Evolutionary conservation across 2,888 invertebrate species (phyloP).

Genomic region (Hanleya hanleyi): DNA sequence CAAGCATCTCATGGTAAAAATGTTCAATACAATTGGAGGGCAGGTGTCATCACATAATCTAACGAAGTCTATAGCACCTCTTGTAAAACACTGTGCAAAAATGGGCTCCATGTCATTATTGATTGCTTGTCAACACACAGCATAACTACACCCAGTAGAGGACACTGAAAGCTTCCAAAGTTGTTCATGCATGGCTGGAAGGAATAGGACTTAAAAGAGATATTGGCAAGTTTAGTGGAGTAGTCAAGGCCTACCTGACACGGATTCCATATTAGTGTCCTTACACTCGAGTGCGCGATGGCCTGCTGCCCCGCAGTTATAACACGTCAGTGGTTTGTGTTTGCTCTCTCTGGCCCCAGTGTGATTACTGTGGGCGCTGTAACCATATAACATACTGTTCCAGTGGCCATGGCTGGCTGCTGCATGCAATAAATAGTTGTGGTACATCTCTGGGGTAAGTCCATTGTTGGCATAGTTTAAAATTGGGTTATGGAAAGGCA

Average conservation of each 20-base stretch:
- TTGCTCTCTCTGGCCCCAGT: neutral
- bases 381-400: conserved; percentile 27
- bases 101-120: no score
- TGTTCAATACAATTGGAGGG: no score
- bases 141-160: no score
- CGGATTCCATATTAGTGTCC: conserved; percentile 93
- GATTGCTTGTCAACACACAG: no score
- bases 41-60: no score
- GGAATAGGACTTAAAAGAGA: no score
- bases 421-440: conserved; percentile 14
- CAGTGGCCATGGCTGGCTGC: conserved; percentile 1
- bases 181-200: no score
- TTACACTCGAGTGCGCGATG: conserved; percentile 91
- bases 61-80: no score
- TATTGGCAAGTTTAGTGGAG: no score
- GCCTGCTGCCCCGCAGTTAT: conserved; percentile 91
- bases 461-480: conserved; percentile 40
- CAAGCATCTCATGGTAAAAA: no score
- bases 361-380: conserved; percentile 21
- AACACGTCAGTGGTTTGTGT: conserved; percentile 79
- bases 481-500: neutral
- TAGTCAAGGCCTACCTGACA: conserved; percentile 78
- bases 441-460: conserved; percentile 39
- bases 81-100: no score
- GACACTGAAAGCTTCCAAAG: no score